phyloP scores from a whole-genome alignment of 2,113 vertebrate species.

The Mesembrinibis cayennensis region DNA sequence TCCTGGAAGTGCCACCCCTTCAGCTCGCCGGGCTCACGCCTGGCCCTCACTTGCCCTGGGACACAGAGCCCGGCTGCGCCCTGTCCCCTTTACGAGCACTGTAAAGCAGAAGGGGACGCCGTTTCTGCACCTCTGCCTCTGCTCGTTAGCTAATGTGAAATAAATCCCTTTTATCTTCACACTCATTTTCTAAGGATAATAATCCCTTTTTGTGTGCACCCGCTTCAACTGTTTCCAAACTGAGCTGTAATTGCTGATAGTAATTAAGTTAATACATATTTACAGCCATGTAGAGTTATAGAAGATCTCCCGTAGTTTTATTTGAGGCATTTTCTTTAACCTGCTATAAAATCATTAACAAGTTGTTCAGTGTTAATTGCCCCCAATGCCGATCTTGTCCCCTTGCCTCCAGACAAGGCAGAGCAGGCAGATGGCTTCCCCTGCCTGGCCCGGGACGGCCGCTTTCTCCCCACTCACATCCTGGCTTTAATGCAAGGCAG shows the following conservation, averaged over 20 bases:
- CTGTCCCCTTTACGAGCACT: constrained; percentile 56
- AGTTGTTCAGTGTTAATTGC: constrained; percentile 81
- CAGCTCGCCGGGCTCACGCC: constrained; percentile 68
- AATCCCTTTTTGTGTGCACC: constrained; percentile 77
- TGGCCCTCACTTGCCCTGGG: constrained; percentile 71
- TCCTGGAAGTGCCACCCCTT: constrained; percentile 74
- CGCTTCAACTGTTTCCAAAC: constrained; percentile 84
- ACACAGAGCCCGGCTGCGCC: constrained; percentile 76
- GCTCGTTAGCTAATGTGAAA: constrained; percentile 90
- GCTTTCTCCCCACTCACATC: background rate
- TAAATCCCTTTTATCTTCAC: constrained; percentile 82
- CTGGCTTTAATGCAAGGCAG: background rate
- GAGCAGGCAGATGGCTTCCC: background rate
- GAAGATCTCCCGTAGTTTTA: constrained; percentile 89
- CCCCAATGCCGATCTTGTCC: constrained; percentile 65
- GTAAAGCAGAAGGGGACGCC: constrained; percentile 68
- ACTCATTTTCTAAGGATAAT: constrained; percentile 80
- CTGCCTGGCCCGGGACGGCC: background rate
- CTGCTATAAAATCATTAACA: constrained; percentile 90
- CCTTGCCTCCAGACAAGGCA: constrained; percentile 25
- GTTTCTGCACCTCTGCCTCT: constrained; percentile 84
- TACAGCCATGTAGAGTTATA: constrained; percentile 86
- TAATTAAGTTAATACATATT: constrained; percentile 96
- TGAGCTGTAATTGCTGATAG: constrained; percentile 81
- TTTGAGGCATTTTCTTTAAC: constrained; percentile 80